Conservation (phyloP, 2,113 vertebrate genomes). For the rat (Rattus norvegicus) region DNA sequence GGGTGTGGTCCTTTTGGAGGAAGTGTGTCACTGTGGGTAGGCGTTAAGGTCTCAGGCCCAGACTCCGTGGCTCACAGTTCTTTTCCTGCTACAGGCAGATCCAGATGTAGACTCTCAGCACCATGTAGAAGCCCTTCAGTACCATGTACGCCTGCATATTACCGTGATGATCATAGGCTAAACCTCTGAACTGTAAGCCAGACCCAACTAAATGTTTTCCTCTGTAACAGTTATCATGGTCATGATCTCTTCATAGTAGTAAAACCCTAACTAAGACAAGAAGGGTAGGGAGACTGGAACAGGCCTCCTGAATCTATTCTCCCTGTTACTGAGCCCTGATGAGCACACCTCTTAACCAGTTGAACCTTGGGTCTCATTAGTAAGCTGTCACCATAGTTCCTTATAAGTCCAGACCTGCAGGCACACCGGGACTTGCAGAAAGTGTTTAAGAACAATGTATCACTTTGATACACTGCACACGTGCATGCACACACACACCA, state of each 20-base stretch:
- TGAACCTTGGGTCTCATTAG: no score
- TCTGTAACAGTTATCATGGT: neutral
- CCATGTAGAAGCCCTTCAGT: neutral
- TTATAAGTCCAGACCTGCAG: neutral
- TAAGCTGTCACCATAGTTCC: neutral
- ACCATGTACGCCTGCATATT: neutral
- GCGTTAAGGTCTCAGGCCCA: neutral
- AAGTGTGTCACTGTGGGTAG: neutral
- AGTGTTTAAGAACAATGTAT: neutral
- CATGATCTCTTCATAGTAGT: neutral
- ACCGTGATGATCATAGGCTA: neutral
- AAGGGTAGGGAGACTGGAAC: neutral
- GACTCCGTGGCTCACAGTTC: neutral
- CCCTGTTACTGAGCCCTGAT: neutral
- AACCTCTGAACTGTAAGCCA: neutral
- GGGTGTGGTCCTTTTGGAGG: neutral
- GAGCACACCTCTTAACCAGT: neutral
- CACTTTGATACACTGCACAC: neutral
- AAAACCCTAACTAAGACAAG: neutral
- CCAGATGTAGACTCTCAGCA: neutral
- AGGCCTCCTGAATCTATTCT: rapidly evolving
- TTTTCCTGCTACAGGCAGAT: neutral
- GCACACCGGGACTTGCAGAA: neutral
- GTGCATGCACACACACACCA: no score
- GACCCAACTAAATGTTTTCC: neutral